Conservation (phyloP, 2,888 invertebrate species). For the Epistrophella euchroma region DNA sequence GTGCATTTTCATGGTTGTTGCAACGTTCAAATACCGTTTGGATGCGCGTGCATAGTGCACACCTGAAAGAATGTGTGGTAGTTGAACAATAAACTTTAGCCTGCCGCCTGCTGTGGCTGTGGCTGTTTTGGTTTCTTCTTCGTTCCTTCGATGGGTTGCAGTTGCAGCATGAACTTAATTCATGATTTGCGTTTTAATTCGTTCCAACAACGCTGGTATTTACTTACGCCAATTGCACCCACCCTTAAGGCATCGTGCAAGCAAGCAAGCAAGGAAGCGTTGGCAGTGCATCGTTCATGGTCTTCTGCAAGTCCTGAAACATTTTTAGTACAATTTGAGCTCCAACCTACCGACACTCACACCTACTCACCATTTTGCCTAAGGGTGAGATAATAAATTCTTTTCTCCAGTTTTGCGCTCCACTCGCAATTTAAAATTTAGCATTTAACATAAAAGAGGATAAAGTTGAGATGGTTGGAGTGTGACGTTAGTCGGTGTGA, state of each 20-base stretch:
- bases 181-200: constrained; percentile 74
- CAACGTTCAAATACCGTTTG: constrained; percentile 20
- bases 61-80: constrained; percentile 67
- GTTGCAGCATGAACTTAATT: constrained; percentile 70
- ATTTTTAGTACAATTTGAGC: constrained; percentile 53
- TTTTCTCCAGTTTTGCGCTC: constrained; percentile 58
- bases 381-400: constrained; percentile 69
- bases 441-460: constrained; percentile 56
- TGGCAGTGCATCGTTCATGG: constrained; percentile 25
- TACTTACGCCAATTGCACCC: background rate
- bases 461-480: constrained; percentile 1
- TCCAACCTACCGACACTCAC: constrained; percentile 23
- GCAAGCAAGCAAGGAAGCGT: constrained; percentile 39
- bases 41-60: constrained; percentile 51
- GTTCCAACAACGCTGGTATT: constrained; percentile 39
- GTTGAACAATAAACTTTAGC: constrained; percentile 64
- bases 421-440: constrained; percentile 71
- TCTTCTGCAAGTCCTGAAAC: constrained; percentile 41
- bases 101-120: constrained; percentile 48
- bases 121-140: constrained; percentile 6
- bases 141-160: constrained; percentile 34
- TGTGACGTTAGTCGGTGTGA: constrained; percentile 2
- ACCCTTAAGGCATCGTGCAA: constrained; percentile 34
- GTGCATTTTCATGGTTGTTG: constrained; percentile 18
- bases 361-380: constrained; percentile 22